phyloP scores from a whole-genome alignment of 2,888 invertebrate species.

The Arge pagana region DNA sequence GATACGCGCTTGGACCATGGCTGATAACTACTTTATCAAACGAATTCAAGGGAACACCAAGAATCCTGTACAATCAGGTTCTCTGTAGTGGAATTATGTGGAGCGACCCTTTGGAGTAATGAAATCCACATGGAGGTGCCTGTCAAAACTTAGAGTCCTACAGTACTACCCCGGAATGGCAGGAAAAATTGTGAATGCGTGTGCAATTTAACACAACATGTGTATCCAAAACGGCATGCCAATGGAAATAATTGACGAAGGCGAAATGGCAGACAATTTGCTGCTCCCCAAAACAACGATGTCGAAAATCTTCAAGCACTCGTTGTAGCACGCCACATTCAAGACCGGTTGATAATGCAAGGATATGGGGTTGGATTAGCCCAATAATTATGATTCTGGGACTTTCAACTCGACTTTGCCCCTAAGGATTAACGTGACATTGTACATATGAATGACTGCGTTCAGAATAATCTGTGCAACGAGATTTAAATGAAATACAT shows the following conservation, averaged over 20 bases:
- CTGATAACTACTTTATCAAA: conserved; percentile 21
- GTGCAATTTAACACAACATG: conserved; percentile 31
- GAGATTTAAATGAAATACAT: too few species aligned
- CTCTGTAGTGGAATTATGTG: conserved; percentile 26
- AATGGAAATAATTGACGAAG: conserved; percentile 13
- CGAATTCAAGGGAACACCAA: conserved; percentile 18
- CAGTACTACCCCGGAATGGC: conserved; percentile 26
- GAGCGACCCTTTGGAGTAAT: conserved; percentile 28
- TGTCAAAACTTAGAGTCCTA: conserved; percentile 26
- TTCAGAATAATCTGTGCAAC: too few species aligned
- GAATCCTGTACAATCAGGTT: conserved; percentile 14
- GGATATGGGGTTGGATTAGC: conserved; percentile 8
- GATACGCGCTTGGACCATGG: conserved; percentile 23
- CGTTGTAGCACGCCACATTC: conserved; percentile 25
- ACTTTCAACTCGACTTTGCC: too few species aligned
- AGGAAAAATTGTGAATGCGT: conserved; percentile 31
- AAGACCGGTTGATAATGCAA: conserved; percentile 24
- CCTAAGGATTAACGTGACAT: too few species aligned
- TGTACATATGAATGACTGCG: too few species aligned
- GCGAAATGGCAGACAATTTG: not conserved
- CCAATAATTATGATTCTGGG: conserved; percentile 2
- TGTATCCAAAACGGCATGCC: conserved; percentile 18
- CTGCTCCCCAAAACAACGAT: not conserved
- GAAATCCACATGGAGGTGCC: conserved; percentile 26
- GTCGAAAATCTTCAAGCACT: conserved; percentile 13